Base-by-base conservation (phyloP, 1,140 invertebrate genomes). In the Lepidurus couesii region DNA sequence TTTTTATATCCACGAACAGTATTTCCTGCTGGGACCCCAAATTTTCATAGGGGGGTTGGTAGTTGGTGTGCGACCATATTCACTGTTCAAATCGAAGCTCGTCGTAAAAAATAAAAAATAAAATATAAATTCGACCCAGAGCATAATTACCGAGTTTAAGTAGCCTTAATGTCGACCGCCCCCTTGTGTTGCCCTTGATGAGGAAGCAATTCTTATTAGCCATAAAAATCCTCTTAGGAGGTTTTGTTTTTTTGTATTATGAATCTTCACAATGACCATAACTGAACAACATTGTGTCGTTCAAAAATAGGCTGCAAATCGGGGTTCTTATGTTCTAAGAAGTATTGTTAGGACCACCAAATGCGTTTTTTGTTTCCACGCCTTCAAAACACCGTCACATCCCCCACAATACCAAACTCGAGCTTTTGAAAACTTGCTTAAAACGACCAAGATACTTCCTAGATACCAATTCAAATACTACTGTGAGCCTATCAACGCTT, bases 221-320 rank as follows among this genome's bases (percentile, higher is more conserved):
- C 21, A 65, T 65, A 65, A 65, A 47, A 65, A 65, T n/a, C 53
- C 53, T 65, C 53, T 65, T 65, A n/a, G 53, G 53, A 65, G 53
- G 53, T 65, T 13, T 13, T 65, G 16, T 5, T 47, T n/a, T 65
- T 13, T 13, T 65, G 16, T 16, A 11, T n/a, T 65, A 65, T n/a
- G 21, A 65, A 9, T 7, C 53, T 65, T 21, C 0, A 21, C 53
- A 9, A 65, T 21, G 21, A 21, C 34, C 13, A 7, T 65, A 65
- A 65, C 53, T 65, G 53, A 65, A 21, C 8, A 21, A n/a, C 21
- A 13, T 21, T 65, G 53, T 65, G n/a, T 65, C 53, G 53, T 65
- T 8, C 53, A 65, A 21, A 21, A 65, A 65, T 16, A 3, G 53
- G 53, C 53, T 9, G 21, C 16, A 16, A 65, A 65, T 21, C 53